A percentile compares a stretch with the other conserved stretches of the same genome.
These are phyloP conservation scores for Vanacampus margaritifer DNA, from an alignment of 2,113 vertebrate species.

Conservation along the genomic window DNA sequence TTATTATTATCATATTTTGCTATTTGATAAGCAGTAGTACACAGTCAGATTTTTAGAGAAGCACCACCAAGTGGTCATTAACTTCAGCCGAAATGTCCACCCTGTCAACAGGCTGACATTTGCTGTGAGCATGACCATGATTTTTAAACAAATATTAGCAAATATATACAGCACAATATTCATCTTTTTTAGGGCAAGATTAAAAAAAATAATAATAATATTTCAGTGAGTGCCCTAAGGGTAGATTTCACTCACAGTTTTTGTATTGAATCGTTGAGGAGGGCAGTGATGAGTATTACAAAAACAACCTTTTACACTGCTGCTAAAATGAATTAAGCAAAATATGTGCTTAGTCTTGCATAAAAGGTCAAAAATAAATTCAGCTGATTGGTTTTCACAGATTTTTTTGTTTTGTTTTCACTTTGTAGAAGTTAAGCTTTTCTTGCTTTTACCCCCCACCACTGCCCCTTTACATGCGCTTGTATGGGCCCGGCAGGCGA, in stretches of 20 bases:
- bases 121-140: background rate
- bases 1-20: too few species aligned
- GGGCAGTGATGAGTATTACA: background rate
- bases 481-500: slow-evolving; percentile 61
- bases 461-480: slow-evolving; percentile 44
- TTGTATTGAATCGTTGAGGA: background rate
- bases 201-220: background rate
- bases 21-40: too few species aligned
- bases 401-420: background rate
- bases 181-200: background rate
- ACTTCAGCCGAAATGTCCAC: background rate
- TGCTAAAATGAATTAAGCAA: background rate
- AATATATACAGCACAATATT: too few species aligned
- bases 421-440: background rate
- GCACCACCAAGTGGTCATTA: background rate
- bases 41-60: too few species aligned
- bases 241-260: background rate
- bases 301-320: background rate
- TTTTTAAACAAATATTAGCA: too few species aligned
- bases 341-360: background rate
- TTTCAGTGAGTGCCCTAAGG: background rate
- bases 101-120: background rate
- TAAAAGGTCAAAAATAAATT: background rate
- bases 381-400: background rate
- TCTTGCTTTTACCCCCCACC: slow-evolving; percentile 12